Conservation (phyloP, 2,797 vertebrate species). For the Phaenicophaeus curvirostris region DNA sequence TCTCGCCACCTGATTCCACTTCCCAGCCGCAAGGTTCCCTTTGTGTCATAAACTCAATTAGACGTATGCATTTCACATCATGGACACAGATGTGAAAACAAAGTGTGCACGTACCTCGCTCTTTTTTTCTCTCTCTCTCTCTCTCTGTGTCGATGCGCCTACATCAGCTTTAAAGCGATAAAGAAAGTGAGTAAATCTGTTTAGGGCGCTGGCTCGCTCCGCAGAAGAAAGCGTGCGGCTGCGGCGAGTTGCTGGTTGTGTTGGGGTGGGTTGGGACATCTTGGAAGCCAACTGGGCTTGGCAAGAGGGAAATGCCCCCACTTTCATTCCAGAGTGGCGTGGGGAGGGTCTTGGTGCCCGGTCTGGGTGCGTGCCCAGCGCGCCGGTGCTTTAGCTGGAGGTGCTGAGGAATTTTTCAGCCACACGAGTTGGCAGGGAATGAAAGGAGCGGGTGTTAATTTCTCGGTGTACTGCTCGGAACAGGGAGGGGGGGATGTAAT, state of each 20-base stretch:
- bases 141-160: not conserved
- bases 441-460: constrained; percentile 65
- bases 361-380: constrained; percentile 30
- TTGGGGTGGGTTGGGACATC: not conserved
- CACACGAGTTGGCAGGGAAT: constrained; percentile 62
- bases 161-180: not conserved
- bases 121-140: not conserved
- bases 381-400: not conserved
- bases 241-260: not conserved
- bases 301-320: not conserved
- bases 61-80: constrained; percentile 55
- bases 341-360: not conserved
- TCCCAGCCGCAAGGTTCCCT: constrained; percentile 67
- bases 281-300: not conserved
- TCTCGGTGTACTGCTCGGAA: constrained; percentile 16
- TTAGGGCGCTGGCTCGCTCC: not conserved
- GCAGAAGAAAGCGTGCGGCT: not conserved
- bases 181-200: not conserved
- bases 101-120: not conserved
- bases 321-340: not conserved
- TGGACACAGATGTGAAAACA: constrained; percentile 62
- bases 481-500: not conserved
- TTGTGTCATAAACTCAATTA: constrained; percentile 77
- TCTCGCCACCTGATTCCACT: constrained; percentile 75
- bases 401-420: constrained; percentile 62